Conservation (phyloP, 2,888 invertebrate species). For the Tenthredo mesomela region DNA sequence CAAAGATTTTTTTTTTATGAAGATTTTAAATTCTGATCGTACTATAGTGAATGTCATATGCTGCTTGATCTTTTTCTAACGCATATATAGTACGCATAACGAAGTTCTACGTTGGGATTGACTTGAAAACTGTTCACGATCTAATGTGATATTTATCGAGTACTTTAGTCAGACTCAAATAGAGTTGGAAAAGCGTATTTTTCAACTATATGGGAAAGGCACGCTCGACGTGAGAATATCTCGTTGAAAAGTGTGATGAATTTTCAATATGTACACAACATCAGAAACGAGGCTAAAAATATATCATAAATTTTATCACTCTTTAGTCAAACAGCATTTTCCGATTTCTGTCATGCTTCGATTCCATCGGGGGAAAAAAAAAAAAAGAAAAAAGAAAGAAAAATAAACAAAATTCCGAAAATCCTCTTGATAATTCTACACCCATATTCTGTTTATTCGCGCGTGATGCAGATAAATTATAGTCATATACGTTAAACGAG, state of each 20-base stretch:
- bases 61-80: constrained; percentile 17
- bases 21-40: not conserved
- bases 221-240: constrained; percentile 28
- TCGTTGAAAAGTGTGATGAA: constrained; percentile 43
- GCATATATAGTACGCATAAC: not conserved
- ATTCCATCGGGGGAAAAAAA: not conserved
- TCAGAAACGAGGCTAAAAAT: constrained; percentile 6
- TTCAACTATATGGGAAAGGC: constrained; percentile 39
- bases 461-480: not conserved
- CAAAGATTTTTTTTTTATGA: not conserved
- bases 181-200: constrained; percentile 40
- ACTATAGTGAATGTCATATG: not conserved
- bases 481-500: not conserved
- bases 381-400: not conserved
- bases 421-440: not conserved
- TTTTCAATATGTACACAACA: constrained; percentile 46
- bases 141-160: constrained; percentile 42
- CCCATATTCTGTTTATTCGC: constrained; percentile 5
- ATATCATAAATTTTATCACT: constrained; percentile 32
- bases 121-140: constrained; percentile 15
- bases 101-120: not conserved
- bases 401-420: not conserved
- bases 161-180: constrained; percentile 42
- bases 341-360: not conserved
- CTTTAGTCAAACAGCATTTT: constrained; percentile 31